A percentile compares a stretch with the other conserved stretches of the same genome.
These are phyloP conservation scores for Spinus olivaceus DNA, from an alignment of 2,797 vertebrate genomes.

Conservation along the genomic window DNA sequence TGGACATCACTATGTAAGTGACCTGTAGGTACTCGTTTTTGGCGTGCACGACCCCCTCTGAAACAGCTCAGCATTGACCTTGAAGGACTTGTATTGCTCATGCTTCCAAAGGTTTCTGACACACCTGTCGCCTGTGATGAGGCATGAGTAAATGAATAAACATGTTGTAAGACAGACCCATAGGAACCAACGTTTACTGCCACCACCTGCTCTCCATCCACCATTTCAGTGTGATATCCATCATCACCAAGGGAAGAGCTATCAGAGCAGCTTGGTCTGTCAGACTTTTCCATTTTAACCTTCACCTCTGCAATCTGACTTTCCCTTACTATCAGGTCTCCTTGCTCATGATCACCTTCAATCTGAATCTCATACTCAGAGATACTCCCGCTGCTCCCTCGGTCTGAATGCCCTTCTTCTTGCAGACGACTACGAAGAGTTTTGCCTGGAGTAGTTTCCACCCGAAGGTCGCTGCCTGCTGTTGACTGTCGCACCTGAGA, in stretches of 20 bases:
- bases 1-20: slow-evolving; percentile 74
- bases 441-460: slow-evolving; percentile 77
- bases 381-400: slow-evolving; percentile 91
- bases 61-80: slow-evolving; percentile 92
- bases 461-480: slow-evolving; percentile 71
- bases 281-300: slow-evolving; percentile 92
- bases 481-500: slow-evolving; percentile 80
- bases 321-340: slow-evolving; percentile 89
- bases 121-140: slow-evolving; percentile 77
- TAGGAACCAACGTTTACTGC: slow-evolving; percentile 95
- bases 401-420: slow-evolving; percentile 95
- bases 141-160: slow-evolving; percentile 87
- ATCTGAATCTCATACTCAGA: slow-evolving; percentile 93
- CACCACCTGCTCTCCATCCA: slow-evolving; percentile 95
- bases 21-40: slow-evolving; percentile 81
- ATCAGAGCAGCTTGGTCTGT: slow-evolving; percentile 93
- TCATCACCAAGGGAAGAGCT: slow-evolving; percentile 97
- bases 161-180: slow-evolving; percentile 88
- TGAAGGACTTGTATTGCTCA: slow-evolving; percentile 91
- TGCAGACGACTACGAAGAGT: slow-evolving; percentile 75
- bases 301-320: slow-evolving; percentile 91
- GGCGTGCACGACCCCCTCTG: slow-evolving; percentile 86
- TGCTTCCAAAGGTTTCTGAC: slow-evolving; percentile 81
- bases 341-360: slow-evolving; percentile 91
- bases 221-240: slow-evolving; percentile 96